Evolutionary conservation across 2,888 invertebrate genomes (phyloP).

Genomic region (Cancer borealis): DNA sequence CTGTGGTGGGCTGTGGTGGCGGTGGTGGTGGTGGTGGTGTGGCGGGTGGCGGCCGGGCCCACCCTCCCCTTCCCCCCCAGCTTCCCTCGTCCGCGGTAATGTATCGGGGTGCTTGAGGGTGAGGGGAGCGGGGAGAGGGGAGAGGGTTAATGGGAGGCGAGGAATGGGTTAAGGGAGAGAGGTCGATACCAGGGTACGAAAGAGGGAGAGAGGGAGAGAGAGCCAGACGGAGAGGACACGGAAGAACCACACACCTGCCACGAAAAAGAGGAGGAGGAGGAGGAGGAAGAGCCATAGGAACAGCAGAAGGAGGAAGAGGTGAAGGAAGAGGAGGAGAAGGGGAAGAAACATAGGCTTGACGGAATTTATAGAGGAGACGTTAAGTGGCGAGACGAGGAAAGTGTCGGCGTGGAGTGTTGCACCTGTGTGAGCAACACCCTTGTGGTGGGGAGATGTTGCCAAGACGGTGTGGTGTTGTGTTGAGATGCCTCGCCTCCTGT

Average conservation of each 20-base stretch:
- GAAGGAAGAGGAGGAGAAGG: not conserved
- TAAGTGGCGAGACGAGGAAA: conserved; percentile 41
- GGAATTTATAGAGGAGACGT: conserved; percentile 28
- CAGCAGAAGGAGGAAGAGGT: not conserved
- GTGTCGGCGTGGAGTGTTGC: conserved; percentile 35
- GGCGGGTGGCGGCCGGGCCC: not conserved
- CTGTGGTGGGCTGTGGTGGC: conserved; percentile 23
- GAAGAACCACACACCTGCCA: conserved; percentile 12
- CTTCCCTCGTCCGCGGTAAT: conserved; percentile 48
- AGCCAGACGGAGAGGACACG: not conserved
- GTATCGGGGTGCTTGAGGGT: conserved; percentile 52
- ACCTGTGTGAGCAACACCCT: conserved; percentile 13
- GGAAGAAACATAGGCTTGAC: not conserved
- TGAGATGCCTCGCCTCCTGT: not conserved
- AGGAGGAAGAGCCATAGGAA: not conserved
- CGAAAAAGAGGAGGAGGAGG: not conserved
- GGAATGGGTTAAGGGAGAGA: conserved; percentile 38
- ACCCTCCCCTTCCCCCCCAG: not conserved
- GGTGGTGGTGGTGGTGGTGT: conserved; percentile 6
- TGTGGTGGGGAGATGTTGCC: not conserved
- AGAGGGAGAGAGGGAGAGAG: not conserved
- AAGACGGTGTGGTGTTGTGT: not conserved
- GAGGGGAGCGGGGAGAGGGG: conserved; percentile 24
- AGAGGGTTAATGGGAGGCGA: conserved; percentile 23
- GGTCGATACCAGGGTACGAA: conserved; percentile 11